These are phyloP conservation scores for Peribatodes rhomboidaria DNA, from an alignment of 2,888 invertebrate species.

Conservation along the genomic window DNA sequence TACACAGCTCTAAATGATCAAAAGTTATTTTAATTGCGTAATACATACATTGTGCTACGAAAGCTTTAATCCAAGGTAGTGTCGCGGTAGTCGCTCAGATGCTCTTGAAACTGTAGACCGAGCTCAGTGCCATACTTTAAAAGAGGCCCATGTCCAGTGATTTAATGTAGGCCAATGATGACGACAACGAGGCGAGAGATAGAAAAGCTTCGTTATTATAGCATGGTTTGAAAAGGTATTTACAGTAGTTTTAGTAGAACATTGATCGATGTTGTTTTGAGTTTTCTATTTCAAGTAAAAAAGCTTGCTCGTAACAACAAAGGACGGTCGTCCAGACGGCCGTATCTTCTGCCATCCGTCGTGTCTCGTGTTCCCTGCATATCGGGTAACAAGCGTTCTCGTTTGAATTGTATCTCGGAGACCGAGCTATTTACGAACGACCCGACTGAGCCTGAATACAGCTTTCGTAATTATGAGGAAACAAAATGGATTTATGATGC, in stretches of 20 bases:
- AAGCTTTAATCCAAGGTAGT: too few relatives aligned
- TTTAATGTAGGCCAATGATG: too few relatives aligned
- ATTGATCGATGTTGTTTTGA: not conserved
- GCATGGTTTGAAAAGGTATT: not conserved
- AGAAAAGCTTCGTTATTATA: not conserved
- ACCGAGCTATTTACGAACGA: slow-evolving; percentile 55
- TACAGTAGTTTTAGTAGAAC: not conserved
- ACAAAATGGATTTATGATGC: slow-evolving; percentile 33
- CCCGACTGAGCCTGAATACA: slow-evolving; percentile 36
- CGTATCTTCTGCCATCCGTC: slow-evolving; percentile 33
- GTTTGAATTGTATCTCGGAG: slow-evolving; percentile 53
- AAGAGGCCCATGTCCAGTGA: too few relatives aligned
- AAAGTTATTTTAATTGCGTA: too few relatives aligned
- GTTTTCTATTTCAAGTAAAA: slow-evolving; percentile 2
- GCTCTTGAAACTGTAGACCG: not conserved
- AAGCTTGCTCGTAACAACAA: slow-evolving; percentile 51
- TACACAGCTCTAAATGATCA: too few relatives aligned
- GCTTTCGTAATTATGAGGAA: slow-evolving; percentile 35
- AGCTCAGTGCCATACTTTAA: too few relatives aligned
- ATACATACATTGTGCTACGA: too few relatives aligned
- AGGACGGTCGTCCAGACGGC: slow-evolving; percentile 46
- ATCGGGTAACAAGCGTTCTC: slow-evolving; percentile 57
- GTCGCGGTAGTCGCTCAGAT: slow-evolving; percentile 10
- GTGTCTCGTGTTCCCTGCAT: slow-evolving; percentile 54
- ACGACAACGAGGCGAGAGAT: too few relatives aligned